phyloP scores from a whole-genome alignment of 2,888 invertebrate species.

The Gibbula magus region DNA sequence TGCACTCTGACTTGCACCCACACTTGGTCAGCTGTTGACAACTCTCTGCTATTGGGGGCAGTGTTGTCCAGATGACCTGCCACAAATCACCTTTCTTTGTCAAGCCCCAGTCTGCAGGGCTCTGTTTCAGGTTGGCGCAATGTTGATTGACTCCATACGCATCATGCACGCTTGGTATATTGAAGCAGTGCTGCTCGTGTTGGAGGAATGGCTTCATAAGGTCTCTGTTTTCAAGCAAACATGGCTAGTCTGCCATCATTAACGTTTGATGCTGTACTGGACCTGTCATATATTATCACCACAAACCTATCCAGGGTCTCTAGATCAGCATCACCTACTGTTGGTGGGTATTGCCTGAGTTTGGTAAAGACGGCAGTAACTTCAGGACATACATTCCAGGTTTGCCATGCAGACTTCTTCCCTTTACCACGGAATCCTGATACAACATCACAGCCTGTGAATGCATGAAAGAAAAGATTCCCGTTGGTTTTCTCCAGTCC shows the following conservation, averaged over 20 bases:
- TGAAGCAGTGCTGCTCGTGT: slow-evolving; percentile 36
- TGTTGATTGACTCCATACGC: too few species aligned
- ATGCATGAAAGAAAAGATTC: slow-evolving; percentile 46
- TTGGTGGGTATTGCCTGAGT: too few species aligned
- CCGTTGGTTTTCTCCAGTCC: slow-evolving; percentile 39
- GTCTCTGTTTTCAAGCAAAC: slow-evolving; percentile 49
- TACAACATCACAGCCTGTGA: slow-evolving; percentile 55
- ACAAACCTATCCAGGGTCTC: slow-evolving; percentile 44
- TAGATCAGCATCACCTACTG: slow-evolving; percentile 39
- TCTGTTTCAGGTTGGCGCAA: slow-evolving; percentile 31
- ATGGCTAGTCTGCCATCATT: slow-evolving; percentile 43
- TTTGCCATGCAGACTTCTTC: too few species aligned
- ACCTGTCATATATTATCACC: too few species aligned
- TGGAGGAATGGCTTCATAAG: slow-evolving; percentile 45
- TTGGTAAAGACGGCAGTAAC: too few species aligned
- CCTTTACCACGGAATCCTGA: too few species aligned
- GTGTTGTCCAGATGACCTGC: slow-evolving; percentile 37
- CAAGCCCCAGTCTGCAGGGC: slow-evolving; percentile 29
- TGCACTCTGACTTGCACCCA: slow-evolving; percentile 35
- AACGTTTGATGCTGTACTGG: slow-evolving; percentile 38
- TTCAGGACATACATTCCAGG: too few species aligned
- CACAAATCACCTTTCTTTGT: slow-evolving; percentile 36
- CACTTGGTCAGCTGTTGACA: slow-evolving; percentile 45
- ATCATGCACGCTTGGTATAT: too few species aligned
- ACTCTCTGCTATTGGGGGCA: slow-evolving; percentile 39